Evolutionary conservation across 1,140 invertebrate genomes (phyloP), one percentile per base, ranked within the genome.

Genomic region (Reticulitermes speratus): DNA sequence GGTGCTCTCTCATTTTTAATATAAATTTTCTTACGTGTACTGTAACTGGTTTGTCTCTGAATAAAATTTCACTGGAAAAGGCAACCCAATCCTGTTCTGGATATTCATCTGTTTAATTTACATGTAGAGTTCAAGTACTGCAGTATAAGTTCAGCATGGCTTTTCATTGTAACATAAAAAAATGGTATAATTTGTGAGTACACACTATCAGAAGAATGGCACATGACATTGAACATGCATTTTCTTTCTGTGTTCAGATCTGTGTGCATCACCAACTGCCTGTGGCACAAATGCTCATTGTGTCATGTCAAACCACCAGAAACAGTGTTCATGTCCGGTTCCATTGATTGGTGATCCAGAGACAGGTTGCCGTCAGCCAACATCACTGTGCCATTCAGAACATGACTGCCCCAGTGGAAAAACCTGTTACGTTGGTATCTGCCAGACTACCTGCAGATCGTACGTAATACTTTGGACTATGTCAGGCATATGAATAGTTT

Each of bases 281-380:
- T 98, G 97, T 90, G 96, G 96, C 44, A 96, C 94, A 11, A 98
- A 98, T 90, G 95, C 96, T 5, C 88, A 94, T 44, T 98, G 97
- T 89, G 89, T 90, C 52, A 93, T 95, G 5, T 90, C 92, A 85
- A 93, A 95, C 89, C 96, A 98, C 90, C 91, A 92, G 82, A 95
- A 95, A 87, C 90, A 94, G 86, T 98, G 97, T 89, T 92, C 90
- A 48, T 98, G 97, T 91, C 94, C 95, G 6, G 87, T 92, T 82
- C 93, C 93, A 30, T 91, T 98, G 25, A 91, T 94, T 65, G 97
- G 97, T 52, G 95, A 97, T 91, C 93, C 97, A 44, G 91, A 94
- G 86, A 90, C 94, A 44, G 94, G 93, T 48, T 98, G 97, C 89
- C 94, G 94, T 89, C 93, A 95, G 88, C 92, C 93, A 30, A 91